These are phyloP conservation scores for Cheirogaleus major DNA, from an alignment of 2,797 vertebrate species.

Conservation along the genomic window DNA sequence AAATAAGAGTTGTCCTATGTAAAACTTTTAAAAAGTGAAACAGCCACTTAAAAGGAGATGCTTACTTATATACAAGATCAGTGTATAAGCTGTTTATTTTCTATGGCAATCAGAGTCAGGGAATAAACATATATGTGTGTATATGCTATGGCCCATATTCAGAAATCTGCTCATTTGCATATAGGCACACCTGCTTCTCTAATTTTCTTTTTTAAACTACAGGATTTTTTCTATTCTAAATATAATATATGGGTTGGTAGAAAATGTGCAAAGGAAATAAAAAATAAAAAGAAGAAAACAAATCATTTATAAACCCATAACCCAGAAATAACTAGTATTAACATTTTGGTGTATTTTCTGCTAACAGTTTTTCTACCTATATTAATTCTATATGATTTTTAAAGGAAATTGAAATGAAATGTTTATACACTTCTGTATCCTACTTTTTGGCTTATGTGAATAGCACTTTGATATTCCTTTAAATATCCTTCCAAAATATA, in stretches of 20 bases:
- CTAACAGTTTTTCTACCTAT: neutral
- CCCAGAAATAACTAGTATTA: constrained; percentile 31
- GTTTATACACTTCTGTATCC: neutral
- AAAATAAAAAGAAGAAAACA: constrained; percentile 60
- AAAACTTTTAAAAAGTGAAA: constrained; percentile 34
- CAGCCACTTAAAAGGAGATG: constrained; percentile 1
- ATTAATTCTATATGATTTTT: constrained; percentile 25
- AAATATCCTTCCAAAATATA: constrained; percentile 19
- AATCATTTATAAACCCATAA: constrained; percentile 38
- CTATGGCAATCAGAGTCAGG: neutral
- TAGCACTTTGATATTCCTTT: constrained; percentile 10
- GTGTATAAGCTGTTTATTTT: neutral
- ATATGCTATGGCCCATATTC: neutral
- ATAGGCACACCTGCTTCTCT: constrained; percentile 48
- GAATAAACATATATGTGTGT: neutral
- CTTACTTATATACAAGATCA: neutral
- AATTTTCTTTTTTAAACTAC: constrained; percentile 63
- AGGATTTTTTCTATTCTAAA: constrained; percentile 57
- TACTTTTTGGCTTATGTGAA: neutral
- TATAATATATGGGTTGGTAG: constrained; percentile 38
- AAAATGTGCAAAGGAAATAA: constrained; percentile 52
- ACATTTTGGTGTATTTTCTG: constrained; percentile 24
- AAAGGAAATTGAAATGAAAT: constrained; percentile 30
- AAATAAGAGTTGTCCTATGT: neutral
- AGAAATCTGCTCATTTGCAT: constrained; percentile 51